A percentile compares a stretch with the other conserved stretches of the same genome.
phyloP scores from a whole-genome alignment of 2,888 invertebrate genomes.

The Nasonovia ribisnigri region DNA sequence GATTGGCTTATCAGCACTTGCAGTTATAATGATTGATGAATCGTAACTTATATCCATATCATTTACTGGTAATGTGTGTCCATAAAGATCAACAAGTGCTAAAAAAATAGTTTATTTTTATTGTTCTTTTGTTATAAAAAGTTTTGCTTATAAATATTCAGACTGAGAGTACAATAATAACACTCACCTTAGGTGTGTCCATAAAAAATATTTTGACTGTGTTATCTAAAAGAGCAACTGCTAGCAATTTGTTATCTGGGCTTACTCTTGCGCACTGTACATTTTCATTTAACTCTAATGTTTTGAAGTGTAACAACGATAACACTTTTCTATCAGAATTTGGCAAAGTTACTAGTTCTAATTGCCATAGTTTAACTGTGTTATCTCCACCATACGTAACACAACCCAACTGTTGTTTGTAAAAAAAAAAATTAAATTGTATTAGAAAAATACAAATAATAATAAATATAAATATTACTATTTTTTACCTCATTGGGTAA shows the following conservation, averaged over 20 bases:
- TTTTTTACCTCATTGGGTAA: conserved; percentile 81
- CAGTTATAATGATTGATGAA: conserved; percentile 88
- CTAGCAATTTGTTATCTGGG: conserved; percentile 88
- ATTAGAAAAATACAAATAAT: background rate
- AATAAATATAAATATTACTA: background rate
- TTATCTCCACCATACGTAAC: conserved; percentile 91
- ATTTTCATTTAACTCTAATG: conserved; percentile 88
- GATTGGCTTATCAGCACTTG: conserved; percentile 94
- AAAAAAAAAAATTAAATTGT: background rate
- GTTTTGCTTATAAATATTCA: background rate
- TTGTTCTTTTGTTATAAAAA: background rate
- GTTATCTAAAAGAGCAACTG: conserved; percentile 90
- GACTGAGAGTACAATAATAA: background rate
- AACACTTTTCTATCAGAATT: conserved; percentile 72
- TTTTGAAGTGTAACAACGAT: conserved; percentile 83
- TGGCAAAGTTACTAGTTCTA: conserved; percentile 82
- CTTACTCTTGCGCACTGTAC: conserved; percentile 87
- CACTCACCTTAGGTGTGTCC: conserved; percentile 88
- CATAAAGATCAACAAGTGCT: conserved; percentile 96
- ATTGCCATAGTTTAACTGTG: conserved; percentile 94
- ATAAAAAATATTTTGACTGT: conserved; percentile 96
- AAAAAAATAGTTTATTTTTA: conserved; percentile 66
- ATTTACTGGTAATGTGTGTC: conserved; percentile 94
- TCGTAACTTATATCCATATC: conserved; percentile 95
- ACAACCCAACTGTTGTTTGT: conserved; percentile 78